phyloP scores from a whole-genome alignment of 2,113 vertebrate species.

The Poicephalus meyeri region DNA sequence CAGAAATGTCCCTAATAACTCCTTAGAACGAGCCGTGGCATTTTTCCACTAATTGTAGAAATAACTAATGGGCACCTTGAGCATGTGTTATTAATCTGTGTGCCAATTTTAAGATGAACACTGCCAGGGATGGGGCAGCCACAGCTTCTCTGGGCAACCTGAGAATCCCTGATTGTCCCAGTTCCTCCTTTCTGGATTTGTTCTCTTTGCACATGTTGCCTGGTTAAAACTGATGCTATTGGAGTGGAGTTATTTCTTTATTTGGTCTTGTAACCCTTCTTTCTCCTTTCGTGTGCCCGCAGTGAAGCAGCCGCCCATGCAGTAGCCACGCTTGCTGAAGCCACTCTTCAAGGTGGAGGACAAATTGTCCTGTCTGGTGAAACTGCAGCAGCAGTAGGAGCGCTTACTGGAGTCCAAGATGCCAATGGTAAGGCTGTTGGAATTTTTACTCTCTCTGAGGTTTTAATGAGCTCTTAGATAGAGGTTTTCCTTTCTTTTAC shows the following conservation, averaged over 20 bases:
- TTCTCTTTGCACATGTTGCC: accelerated
- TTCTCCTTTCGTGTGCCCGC: not conserved
- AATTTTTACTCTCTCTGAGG: accelerated
- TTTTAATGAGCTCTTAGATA: not conserved
- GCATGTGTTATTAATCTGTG: slow-evolving; percentile 18
- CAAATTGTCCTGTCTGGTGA: slow-evolving; percentile 97
- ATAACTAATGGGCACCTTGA: slow-evolving; percentile 21
- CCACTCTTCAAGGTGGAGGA: slow-evolving; percentile 95
- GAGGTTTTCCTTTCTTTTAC: not conserved
- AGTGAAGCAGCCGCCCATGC: slow-evolving; percentile 98
- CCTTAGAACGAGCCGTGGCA: slow-evolving; percentile 6
- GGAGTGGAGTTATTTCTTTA: accelerated
- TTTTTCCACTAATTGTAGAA: slow-evolving; percentile 39
- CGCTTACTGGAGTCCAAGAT: slow-evolving; percentile 93
- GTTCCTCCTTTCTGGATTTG: not conserved
- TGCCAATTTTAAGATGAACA: not conserved
- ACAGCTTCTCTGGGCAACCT: not conserved
- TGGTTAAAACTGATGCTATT: too few relatives aligned
- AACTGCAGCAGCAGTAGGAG: slow-evolving; percentile 95
- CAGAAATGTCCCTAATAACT: slow-evolving; percentile 21
- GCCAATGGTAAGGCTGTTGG: slow-evolving; percentile 80
- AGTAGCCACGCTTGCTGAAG: slow-evolving; percentile 94
- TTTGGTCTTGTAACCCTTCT: not conserved
- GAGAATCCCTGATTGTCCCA: not conserved
- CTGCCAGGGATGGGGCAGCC: not conserved